phyloP scores from a whole-genome alignment of 2,888 invertebrate species.

The Lasioglossum villosulum region DNA sequence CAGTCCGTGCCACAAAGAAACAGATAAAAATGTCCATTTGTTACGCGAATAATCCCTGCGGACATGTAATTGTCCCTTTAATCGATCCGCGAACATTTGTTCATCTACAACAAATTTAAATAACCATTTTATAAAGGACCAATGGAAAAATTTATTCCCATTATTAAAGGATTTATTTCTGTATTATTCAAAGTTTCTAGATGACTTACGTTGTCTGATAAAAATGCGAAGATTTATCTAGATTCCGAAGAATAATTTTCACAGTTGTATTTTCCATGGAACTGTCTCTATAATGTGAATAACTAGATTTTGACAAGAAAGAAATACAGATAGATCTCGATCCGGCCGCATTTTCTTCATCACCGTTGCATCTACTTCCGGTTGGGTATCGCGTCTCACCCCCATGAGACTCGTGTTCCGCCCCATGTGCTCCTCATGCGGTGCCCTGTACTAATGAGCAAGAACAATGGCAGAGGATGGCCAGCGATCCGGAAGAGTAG shows the following conservation, averaged over 20 bases:
- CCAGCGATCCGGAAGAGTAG: conserved; percentile 52
- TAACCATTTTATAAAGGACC: no score
- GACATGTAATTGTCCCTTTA: not conserved
- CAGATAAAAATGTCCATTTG: not conserved
- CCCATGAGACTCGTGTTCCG: not conserved
- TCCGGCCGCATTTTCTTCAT: conserved; percentile 27
- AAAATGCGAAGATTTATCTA: no score
- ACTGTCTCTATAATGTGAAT: no score
- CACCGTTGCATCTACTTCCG: conserved; percentile 36
- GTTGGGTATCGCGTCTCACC: conserved; percentile 36
- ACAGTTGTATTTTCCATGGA: no score
- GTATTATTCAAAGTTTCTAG: no score
- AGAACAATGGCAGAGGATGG: conserved; percentile 29
- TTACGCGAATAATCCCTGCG: not conserved
- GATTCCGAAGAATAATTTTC: no score
- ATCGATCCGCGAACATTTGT: not conserved
- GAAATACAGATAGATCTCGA: conserved; percentile 5
- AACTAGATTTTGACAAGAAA: not conserved
- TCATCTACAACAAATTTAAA: not conserved
- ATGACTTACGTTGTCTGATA: no score
- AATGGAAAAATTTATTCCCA: no score
- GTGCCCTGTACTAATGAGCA: conserved; percentile 17
- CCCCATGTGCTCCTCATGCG: not conserved
- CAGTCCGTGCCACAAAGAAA: not conserved
- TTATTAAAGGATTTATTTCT: no score